Evolutionary conservation across 2,888 invertebrate genomes (phyloP).

Genomic region (Lissocephala sabroskyi): DNA sequence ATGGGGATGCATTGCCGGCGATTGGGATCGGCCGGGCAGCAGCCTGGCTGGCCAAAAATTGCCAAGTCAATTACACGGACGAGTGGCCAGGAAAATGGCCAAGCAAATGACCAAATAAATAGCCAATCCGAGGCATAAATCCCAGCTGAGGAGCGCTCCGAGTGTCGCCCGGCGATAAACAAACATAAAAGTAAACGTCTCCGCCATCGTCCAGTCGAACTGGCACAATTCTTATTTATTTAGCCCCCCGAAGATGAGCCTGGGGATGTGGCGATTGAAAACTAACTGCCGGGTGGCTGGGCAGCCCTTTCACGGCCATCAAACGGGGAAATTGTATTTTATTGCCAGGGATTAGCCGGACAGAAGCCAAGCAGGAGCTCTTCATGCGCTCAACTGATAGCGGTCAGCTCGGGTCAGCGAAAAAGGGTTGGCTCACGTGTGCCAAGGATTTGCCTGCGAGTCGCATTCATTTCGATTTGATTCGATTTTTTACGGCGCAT

Average conservation of each 20-base stretch:
- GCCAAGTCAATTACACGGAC: constrained; percentile 55
- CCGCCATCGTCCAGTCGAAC: constrained; percentile 47
- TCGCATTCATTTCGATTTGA: constrained; percentile 47
- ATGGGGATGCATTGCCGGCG: constrained; percentile 2
- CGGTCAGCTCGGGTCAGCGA: constrained; percentile 23
- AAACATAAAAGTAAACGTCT: constrained; percentile 56
- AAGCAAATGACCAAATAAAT: constrained; percentile 49
- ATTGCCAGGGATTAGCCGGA: constrained; percentile 50
- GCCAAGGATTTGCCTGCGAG: constrained; percentile 41
- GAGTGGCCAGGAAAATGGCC: constrained; percentile 29
- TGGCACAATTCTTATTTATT: constrained; percentile 56
- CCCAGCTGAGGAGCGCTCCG: constrained; percentile 49
- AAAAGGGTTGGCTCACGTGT: constrained; percentile 51
- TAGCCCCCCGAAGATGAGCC: constrained; percentile 33
- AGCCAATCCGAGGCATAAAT: constrained; percentile 42
- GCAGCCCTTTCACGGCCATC: constrained; percentile 14
- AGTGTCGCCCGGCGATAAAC: constrained; percentile 54
- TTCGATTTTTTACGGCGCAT: constrained; percentile 52
- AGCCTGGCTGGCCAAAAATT: constrained; percentile 33
- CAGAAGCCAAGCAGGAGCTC: constrained; percentile 2
- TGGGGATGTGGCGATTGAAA: constrained; percentile 30
- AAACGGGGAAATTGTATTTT: constrained; percentile 51
- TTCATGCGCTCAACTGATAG: constrained; percentile 41
- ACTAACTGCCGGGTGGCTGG: constrained; percentile 32
- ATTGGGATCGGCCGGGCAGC: neutral